Conservation (phyloP, 2,113 vertebrate species). For the Cranoglanis bouderius region DNA sequence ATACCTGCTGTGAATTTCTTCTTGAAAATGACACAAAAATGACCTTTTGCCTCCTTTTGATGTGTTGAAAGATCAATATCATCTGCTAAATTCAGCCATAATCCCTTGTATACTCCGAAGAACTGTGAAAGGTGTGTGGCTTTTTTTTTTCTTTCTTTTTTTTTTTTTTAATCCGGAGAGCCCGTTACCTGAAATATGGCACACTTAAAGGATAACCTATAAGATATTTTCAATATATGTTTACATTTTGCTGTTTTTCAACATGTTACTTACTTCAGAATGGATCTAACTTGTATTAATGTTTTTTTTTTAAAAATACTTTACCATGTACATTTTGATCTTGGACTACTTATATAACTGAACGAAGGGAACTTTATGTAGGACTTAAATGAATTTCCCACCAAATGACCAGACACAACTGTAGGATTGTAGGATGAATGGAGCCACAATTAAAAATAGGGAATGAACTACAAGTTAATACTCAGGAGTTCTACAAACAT, state of each 20-base stretch:
- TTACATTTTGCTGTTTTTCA: background rate
- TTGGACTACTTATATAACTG: background rate
- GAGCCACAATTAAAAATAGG: background rate
- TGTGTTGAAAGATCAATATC: background rate
- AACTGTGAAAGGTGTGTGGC: background rate
- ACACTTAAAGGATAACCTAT: background rate
- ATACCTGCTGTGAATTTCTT: constrained; percentile 9
- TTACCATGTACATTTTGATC: background rate
- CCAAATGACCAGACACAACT: background rate
- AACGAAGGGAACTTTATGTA: background rate
- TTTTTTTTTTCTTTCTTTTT: background rate
- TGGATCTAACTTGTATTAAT: constrained; percentile 21
- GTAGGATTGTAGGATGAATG: background rate
- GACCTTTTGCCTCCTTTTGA: background rate
- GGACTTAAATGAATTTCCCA: too few relatives aligned
- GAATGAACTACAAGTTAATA: background rate
- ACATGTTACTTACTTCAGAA: constrained; percentile 9
- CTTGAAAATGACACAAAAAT: background rate
- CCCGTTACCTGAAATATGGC: background rate
- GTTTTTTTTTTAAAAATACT: constrained; percentile 44
- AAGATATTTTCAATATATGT: background rate
- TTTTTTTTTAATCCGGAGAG: background rate
- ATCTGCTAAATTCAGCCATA: background rate
- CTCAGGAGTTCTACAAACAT: background rate
- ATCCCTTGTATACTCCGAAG: background rate